Base-by-base conservation (phyloP, 1,140 invertebrate genomes). In the Drosophila murphyi region DNA sequence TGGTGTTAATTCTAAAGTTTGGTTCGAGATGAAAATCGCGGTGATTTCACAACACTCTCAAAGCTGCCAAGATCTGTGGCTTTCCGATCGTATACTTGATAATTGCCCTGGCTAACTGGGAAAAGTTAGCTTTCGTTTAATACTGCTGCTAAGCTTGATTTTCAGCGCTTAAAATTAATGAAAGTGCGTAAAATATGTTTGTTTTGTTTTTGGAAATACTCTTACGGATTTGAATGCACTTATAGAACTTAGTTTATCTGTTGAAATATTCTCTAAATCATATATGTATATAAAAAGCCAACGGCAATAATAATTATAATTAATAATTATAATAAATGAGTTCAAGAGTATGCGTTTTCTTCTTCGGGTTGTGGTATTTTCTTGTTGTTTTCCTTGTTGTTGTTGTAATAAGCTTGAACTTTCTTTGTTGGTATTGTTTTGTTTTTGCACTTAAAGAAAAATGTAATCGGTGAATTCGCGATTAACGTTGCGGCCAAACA, bases 391-490 rank as follows among this genome's bases (percentile, higher is more conserved):
- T n/a, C n/a, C n/a, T n/a, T 74, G 52, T 56, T 72, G 37, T 62
- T 81, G 50, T 57, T 78, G 50, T 78, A 52, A 54, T 61, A 73
- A 82, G 72, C 80, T 87, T 83, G 76, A 88, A 89, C 80, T 82
- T 63, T 75, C 7, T n/a, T 48, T 60, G 41, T 80, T 80, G 55
- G 60, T 68, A 43, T 61, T 65, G 62, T 64, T 56, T 50, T 65
- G 45, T 62, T 64, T 75, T 88, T 88, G 69, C 80, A 89, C 85
- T 87, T 87, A 87, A 75, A 71, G 62, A 88, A 63, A 51, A 75
- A 87, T 91, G 95, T 98, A 99, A 94, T 99, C 98, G 82, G 96
- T 96, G 94, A 99, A 99, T 95, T 97, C 98, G 90, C 98, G 96
- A 94, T 99, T 99, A 43, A 96, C 95, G 93, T 99, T 99, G 76